These are phyloP conservation scores for Julus scandinavius DNA, from an alignment of 2,888 invertebrate species.

Conservation along the genomic window DNA sequence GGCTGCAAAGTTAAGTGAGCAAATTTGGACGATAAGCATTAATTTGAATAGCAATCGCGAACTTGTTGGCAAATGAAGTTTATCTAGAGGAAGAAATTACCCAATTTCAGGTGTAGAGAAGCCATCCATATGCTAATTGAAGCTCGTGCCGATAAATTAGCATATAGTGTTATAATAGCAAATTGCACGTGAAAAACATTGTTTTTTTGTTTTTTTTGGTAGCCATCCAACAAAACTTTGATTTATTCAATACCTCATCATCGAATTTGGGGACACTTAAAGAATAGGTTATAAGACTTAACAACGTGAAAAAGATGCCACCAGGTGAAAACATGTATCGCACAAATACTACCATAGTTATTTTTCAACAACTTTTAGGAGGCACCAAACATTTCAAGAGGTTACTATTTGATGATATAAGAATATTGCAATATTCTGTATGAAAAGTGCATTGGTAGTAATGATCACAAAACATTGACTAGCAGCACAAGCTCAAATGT, in stretches of 20 bases:
- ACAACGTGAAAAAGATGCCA: not conserved
- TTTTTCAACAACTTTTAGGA: not conserved
- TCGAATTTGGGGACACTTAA: not conserved
- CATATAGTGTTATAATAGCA: not conserved
- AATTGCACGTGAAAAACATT: not conserved
- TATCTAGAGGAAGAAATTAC: constrained; percentile 21
- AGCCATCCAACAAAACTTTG: not conserved
- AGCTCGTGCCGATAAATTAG: not conserved
- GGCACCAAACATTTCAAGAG: too few relatives aligned
- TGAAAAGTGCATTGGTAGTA: too few relatives aligned
- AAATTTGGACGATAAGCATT: constrained; percentile 14
- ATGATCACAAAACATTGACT: not conserved
- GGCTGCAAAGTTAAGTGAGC: not conserved
- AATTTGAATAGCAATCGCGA: constrained; percentile 9
- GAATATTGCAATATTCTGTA: too few relatives aligned
- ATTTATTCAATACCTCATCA: not conserved
- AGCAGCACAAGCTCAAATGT: not conserved
- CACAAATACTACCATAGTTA: not conserved
- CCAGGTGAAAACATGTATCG: not conserved
- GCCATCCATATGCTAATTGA: not conserved
- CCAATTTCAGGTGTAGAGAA: constrained; percentile 4
- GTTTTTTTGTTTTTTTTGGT: not conserved
- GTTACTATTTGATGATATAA: too few relatives aligned
- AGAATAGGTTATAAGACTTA: not conserved
- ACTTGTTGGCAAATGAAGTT: constrained; percentile 13